Base-by-base conservation (phyloP, 2,888 invertebrate species). In the Drosophila merina region DNA sequence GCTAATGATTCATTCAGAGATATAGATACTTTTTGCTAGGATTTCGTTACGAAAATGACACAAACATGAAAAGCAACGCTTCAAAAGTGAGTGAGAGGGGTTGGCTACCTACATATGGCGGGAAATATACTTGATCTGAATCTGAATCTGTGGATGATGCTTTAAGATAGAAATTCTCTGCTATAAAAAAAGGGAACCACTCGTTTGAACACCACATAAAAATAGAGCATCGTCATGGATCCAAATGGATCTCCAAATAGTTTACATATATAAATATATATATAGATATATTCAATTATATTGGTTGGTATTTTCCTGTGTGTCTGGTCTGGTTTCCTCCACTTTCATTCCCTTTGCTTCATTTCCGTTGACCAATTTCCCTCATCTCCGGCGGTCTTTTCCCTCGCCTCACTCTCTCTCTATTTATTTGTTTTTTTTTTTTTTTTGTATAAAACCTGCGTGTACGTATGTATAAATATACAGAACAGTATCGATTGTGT, bases 221-320 rank as follows among this genome's bases (percentile, higher is more conserved):
- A 86, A 82, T 86, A 86, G 79, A 84, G 85, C 87, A 70, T 59
- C 59, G 70, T 74, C 72, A 63, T 62, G 71, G 55, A 70, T 59
- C 59, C 68, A 72, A 69, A 63, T 62, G 71, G 55, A 86, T 84
- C 78, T 82, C 85, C 81, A 82, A 84, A 86, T 84, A 86, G 87
- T 82, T 81, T 72, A 74, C 87, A 76, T 86, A 81, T 81, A 81
- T 68, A 83, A 83, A 86, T 86, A 85, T 81, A 84, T 63, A 64
- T 72, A 64, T 70, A 73, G 64, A 74, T 72, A 59, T 54, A 74
- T 71, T 52, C 74, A 68, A 72, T 64, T 83, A 75, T 80, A 66
- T 77, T 74, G 75, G 66, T 86, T 86, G 69, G 64, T 72, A 68
- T 80, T 82, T 74, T 75, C 56, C 72, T 76, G 75, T 70, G 64